A percentile compares a stretch with the other conserved stretches of the same genome.
These are phyloP conservation scores for Pedionomus torquatus DNA, from an alignment of 2,113 vertebrate species.

Conservation along the genomic window DNA sequence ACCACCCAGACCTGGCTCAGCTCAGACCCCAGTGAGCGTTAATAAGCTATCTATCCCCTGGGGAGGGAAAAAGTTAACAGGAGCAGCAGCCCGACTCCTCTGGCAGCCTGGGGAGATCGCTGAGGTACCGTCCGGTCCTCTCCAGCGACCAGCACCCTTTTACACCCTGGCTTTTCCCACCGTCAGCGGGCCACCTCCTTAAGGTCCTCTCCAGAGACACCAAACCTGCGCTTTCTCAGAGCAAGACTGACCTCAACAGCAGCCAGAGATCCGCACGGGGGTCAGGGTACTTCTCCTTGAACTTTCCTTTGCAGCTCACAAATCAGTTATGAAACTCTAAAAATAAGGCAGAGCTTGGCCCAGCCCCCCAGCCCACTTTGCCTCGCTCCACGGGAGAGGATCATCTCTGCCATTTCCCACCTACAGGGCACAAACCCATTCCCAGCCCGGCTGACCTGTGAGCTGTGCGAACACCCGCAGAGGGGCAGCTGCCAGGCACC, in stretches of 20 bases:
- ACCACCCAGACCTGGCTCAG: background rate
- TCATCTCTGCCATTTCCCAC: background rate
- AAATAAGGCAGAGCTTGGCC: background rate
- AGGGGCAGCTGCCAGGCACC: background rate
- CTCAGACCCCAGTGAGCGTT: background rate
- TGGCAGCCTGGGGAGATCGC: background rate
- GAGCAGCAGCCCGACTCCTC: background rate
- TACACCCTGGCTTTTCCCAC: background rate
- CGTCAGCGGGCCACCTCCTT: background rate
- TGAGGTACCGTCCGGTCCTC: rapidly evolving
- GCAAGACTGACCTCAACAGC: background rate
- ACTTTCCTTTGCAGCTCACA: background rate
- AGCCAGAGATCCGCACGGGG: rapidly evolving
- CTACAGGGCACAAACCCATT: background rate
- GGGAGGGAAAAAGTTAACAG: background rate
- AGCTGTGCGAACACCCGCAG: background rate
- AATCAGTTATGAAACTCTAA: background rate
- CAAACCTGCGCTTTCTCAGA: rapidly evolving
- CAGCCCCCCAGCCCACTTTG: background rate
- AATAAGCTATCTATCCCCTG: background rate
- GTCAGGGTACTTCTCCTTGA: background rate
- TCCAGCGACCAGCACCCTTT: background rate
- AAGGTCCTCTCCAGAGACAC: background rate
- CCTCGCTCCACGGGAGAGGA: background rate
- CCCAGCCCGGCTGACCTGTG: background rate